Evolutionary conservation across 1,140 invertebrate species (phyloP), one percentile per base, ranked within the genome.

Genomic region (Heliconius congener): DNA sequence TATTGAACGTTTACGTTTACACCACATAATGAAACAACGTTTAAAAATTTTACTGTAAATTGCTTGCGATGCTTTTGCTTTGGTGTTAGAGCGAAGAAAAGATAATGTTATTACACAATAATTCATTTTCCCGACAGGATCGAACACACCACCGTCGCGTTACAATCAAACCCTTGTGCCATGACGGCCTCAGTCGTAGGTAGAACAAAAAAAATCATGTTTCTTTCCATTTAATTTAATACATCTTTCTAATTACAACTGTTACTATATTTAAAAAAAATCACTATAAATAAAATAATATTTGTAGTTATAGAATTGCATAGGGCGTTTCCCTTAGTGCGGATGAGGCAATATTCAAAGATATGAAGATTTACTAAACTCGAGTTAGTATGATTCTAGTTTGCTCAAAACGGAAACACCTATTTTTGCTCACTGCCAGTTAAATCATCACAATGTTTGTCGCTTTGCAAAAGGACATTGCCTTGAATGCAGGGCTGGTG

Each of bases 391-490:
- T 90, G 88, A 88, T 82, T 87, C 87, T 87, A 85, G 77, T 85
- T 76, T 83, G 85, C 79, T 81, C 71, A 79, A 83, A 87, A 87
- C 87, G 89, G 88, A 89, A 91, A 88, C 80, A 84, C 88, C 85
- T 92, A 92, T 93, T 93, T 93, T 91, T 84, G 90, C 88, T 91
- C 85, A 78, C 91, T 90, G 84, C 82, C 86, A 87, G 86, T 88
- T 93, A 93, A 93, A 91, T 91, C 92, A 92, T 92, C 90, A 90
- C 88, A 93, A 89, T 88, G 88, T 89, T 88, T 87, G 87, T 86
- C 86, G 84, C 80, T 86, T 82, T 79, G 80, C 75, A 80, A 76
- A 85, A 90, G 90, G 90, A 91, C 91, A 91, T 94, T 94, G 91
- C 82, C 92, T 90, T 86, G 79, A 46, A 16, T n/a, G 42, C 78